Evolutionary conservation across 2,113 vertebrate genomes (phyloP), one percentile per base, ranked within the genome.

Genomic region (Addax nasomaculatus): DNA sequence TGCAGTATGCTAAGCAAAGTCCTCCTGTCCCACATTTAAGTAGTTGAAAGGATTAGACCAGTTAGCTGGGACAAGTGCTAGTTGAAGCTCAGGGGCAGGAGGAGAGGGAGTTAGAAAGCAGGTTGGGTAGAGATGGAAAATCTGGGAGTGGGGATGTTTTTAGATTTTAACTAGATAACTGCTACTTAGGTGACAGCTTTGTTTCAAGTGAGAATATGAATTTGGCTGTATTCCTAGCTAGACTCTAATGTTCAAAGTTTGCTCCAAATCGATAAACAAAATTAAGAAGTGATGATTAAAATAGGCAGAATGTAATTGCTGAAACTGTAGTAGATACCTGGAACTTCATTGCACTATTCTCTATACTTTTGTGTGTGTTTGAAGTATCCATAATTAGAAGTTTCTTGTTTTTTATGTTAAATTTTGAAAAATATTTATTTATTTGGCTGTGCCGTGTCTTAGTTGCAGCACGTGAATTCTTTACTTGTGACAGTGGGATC

Each of bases 151-250:
- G 19, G 30, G 49, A 83, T 93, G 73, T 49, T 78, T 96, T 95
- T 86, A 92, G 80, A 96, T 62, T 94, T n/a, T 83, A 89, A 80
- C 49, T 95, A 89, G 85, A 64, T 85, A 86, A 90, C 79, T 64
- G 39, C 58, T 97, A 47, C 81, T 76, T 85, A 83, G 70, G 47
- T 90, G 43, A 93, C 47, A 95, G 60, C 62, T 94, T 94, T 94
- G 89, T 94, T 97, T 96, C 76, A 79, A 88, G 19, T 78, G 76
- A 90, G 53, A 78, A 51, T 93, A 45, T 97, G 53, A 92, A 96
- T 87, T 89, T 92, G 88, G 47, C 80, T 93, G 14, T 76, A 80
- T 96, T 96, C 73, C 49, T 95, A 78, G 45, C 92, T 92, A 94
- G 33, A 96, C 62, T 25, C 29, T 62, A 90, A 53, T 78, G 85